Evolutionary conservation across 2,888 invertebrate species (phyloP).

Genomic region (Parnassius mnemosyne): DNA sequence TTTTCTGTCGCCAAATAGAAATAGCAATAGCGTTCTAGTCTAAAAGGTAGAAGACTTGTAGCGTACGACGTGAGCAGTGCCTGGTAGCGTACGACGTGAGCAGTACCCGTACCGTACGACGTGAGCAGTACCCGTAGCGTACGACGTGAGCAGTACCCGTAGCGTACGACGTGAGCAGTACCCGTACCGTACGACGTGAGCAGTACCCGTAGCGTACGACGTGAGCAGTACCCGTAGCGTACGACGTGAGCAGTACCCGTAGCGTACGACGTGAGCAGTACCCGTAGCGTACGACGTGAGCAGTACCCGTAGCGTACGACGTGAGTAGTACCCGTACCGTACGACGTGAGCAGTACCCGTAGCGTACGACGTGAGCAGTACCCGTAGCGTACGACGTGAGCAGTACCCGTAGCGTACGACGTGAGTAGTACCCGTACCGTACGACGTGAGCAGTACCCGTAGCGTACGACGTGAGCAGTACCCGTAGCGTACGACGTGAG

Average conservation of each 20-base stretch:
- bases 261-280: conserved; percentile 85
- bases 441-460: conserved; percentile 84
- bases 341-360: conserved; percentile 77
- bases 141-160: conserved; percentile 86
- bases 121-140: conserved; percentile 88
- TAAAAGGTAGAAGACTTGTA: too few species aligned
- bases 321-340: conserved; percentile 93
- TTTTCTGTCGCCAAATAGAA: too few species aligned
- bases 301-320: conserved; percentile 84
- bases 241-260: conserved; percentile 85
- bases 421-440: conserved; percentile 88
- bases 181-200: conserved; percentile 45
- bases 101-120: conserved; percentile 85
- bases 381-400: conserved; percentile 91
- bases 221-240: conserved; percentile 82
- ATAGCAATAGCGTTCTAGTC: too few species aligned
- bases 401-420: conserved; percentile 71
- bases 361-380: conserved; percentile 45
- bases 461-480: conserved; percentile 86
- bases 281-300: conserved; percentile 83
- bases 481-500: conserved; percentile 91
- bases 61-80: conserved; percentile 52
- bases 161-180: conserved; percentile 87
- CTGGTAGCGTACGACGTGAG: conserved; percentile 90
- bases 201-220: too few species aligned